These are phyloP conservation scores for Sitophilus oryzae DNA, from an alignment of 1,140 invertebrate genomes.

Conservation along the genomic window DNA sequence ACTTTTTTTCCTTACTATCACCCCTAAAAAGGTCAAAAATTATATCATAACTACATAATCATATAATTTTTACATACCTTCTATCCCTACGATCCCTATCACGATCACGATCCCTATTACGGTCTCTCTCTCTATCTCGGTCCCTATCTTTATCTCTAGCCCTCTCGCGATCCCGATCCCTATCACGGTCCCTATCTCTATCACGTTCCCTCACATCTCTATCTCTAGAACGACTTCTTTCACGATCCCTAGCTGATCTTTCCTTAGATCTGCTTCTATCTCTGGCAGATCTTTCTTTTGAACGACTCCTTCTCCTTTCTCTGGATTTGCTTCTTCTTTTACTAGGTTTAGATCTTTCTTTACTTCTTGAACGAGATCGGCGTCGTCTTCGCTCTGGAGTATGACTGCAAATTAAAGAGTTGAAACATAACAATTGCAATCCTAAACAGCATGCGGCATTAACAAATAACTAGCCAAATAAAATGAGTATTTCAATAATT, in stretches of 20 bases:
- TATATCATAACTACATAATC: too few species aligned
- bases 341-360: conserved; percentile 31
- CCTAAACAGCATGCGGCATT: too few species aligned
- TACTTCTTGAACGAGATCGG: conserved; percentile 35
- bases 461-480: too few species aligned
- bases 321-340: conserved; percentile 25
- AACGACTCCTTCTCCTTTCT: conserved; percentile 14
- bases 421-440: too few species aligned
- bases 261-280: conserved; percentile 20
- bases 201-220: conserved; percentile 16
- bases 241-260: conserved; percentile 15
- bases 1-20: conserved; percentile 28
- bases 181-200: conserved; percentile 12
- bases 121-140: conserved; percentile 8
- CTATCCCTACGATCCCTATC: conserved; percentile 13
- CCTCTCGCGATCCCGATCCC: conserved; percentile 24
- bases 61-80: not conserved
- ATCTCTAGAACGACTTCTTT: conserved; percentile 19
- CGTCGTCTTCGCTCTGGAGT: conserved; percentile 31
- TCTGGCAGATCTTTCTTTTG: conserved; percentile 12
- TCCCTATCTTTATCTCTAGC: conserved; percentile 9
- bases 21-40: conserved; percentile 19
- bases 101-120: conserved; percentile 2
- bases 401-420: conserved; percentile 1
- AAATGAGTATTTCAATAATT: too few species aligned